A percentile compares a stretch with the other conserved stretches of the same genome.
These are phyloP conservation scores for Rutpela maculata DNA, from an alignment of 2,888 invertebrate species.

Conservation along the genomic window DNA sequence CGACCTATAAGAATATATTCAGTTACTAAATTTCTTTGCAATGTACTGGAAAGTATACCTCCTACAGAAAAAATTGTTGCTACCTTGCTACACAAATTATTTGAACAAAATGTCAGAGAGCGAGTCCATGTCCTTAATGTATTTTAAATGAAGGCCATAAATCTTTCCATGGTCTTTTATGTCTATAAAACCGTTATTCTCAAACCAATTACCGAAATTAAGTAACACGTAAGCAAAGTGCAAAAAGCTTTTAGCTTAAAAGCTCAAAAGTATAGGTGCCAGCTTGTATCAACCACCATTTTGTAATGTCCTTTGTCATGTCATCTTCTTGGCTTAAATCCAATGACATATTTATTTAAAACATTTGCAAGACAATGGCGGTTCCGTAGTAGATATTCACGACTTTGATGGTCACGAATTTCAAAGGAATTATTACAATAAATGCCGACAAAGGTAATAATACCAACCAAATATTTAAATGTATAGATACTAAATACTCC, in stretches of 20 bases:
- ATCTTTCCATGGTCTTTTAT: conserved; percentile 51
- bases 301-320: conserved; percentile 58
- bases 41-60: too few species aligned
- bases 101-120: conserved; percentile 12
- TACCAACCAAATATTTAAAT: background rate
- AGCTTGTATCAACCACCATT: conserved; percentile 67
- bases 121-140: conserved; percentile 56
- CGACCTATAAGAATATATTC: too few species aligned
- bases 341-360: conserved; percentile 57
- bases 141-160: conserved; percentile 62
- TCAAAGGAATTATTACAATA: conserved; percentile 8
- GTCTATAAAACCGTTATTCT: conserved; percentile 58
- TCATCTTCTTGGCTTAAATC: conserved; percentile 55
- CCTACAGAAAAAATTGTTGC: background rate
- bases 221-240: conserved; percentile 67
- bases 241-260: conserved; percentile 71
- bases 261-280: conserved; percentile 66
- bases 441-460: background rate
- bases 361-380: conserved; percentile 32
- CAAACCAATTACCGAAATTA: conserved; percentile 64
- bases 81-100: conserved; percentile 33
- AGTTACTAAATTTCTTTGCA: too few species aligned
- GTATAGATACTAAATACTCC: background rate
- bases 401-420: background rate
- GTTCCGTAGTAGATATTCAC: conserved; percentile 9